These are phyloP conservation scores for Lamellibrachia columna DNA, from an alignment of 2,888 invertebrate species.

Conservation along the genomic window DNA sequence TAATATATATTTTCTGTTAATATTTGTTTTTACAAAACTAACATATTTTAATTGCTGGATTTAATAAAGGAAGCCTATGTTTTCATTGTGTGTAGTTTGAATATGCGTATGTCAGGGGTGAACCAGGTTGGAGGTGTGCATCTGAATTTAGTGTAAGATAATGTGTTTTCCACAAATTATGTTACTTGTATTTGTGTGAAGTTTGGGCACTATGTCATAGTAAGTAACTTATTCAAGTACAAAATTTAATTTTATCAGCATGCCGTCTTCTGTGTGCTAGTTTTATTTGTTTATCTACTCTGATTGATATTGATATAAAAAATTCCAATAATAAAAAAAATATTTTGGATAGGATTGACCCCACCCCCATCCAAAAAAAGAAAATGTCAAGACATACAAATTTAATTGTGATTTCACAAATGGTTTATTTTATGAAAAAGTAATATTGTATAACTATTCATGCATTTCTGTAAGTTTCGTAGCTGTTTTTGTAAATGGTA, in stretches of 20 bases:
- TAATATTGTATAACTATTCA: too few species aligned
- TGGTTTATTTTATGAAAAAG: too few species aligned
- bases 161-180: neutral
- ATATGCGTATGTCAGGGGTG: neutral
- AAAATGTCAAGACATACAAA: too few species aligned
- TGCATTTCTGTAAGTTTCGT: too few species aligned
- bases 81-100: neutral
- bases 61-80: neutral
- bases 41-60: neutral
- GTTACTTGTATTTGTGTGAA: neutral
- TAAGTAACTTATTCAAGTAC: neutral
- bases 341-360: too few species aligned
- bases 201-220: neutral
- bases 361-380: too few species aligned
- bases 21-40: neutral
- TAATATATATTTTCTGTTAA: neutral
- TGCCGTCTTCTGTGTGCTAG: neutral
- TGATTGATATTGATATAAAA: too few species aligned
- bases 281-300: neutral
- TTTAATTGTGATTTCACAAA: too few species aligned
- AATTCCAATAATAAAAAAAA: too few species aligned
- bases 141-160: neutral
- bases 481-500: too few species aligned
- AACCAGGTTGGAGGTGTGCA: neutral
- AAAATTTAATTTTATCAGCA: neutral